Base-by-base conservation (phyloP, 2,113 vertebrate genomes). In the Vimba vimba region DNA sequence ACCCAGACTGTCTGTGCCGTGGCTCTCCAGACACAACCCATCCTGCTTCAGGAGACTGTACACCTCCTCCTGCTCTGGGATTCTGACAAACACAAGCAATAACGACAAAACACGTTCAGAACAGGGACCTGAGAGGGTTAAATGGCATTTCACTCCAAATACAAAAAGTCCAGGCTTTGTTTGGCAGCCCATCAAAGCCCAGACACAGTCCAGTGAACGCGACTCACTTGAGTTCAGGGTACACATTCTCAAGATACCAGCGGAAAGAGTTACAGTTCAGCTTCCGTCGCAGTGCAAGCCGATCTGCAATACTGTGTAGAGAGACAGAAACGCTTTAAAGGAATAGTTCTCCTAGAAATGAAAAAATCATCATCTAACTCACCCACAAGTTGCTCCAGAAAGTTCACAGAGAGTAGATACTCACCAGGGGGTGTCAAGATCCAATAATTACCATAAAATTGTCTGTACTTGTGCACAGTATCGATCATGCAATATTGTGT, bases 161-260 rank as follows among this genome's bases (percentile, higher is more conserved):
- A 68, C 27, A 33, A 66, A 33, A 30, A 64, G 73, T 74, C 39
- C 23, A 6, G 12, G 2, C 4, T 75, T 8, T 75, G 43, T 75
- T 21, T 75, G 73, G 43, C 43, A 33, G 74, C 27, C 47, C n/a
- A 33, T 59, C 11, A 79, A 57, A 50, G 71, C 4, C 25, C 60
- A 69, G 62, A 30, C 66, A 74, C 62, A 83, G 43, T 55, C 13
- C 17, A 73, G 12, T 39, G n/a, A n/a, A 45, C 23, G 3, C 11
- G 60, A 62, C 96, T 95, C 92, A 99, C 98, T 96, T 98, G 90
- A 99, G 97, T 90, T 99, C 98, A 0, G 98, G 97, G 82, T 99
- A 99, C 84, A 99, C 95, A 1, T 97, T 99, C 93, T 99, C 97
- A 93, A 99, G 95, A 91, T 99, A 99, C 98, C 98, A 99, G 82